These are phyloP conservation scores for Cataglyphis hispanica DNA, from an alignment of 1,140 invertebrate genomes.

Conservation along the genomic window DNA sequence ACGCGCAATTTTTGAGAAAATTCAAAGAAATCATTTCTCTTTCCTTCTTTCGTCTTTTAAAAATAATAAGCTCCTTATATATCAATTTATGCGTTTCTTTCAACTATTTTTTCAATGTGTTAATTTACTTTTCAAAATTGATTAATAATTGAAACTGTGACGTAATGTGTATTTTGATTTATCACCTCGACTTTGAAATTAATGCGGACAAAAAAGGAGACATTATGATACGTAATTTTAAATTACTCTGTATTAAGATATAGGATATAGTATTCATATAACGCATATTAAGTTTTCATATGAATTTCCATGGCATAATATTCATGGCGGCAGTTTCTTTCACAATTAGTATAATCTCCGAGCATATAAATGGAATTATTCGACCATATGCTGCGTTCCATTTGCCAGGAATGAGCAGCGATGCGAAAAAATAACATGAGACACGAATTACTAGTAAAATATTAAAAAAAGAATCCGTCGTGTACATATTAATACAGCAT, in stretches of 20 bases:
- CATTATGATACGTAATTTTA: slow-evolving; percentile 15
- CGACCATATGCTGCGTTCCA: slow-evolving; percentile 27
- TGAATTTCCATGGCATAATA: slow-evolving; percentile 59
- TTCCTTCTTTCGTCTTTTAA: not conserved
- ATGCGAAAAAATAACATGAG: slow-evolving; percentile 62
- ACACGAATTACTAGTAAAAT: slow-evolving; percentile 26
- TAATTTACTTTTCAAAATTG: not conserved
- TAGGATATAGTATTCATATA: not conserved
- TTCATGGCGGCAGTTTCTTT: slow-evolving; percentile 52
- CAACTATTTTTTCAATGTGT: not conserved
- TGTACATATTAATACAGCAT: not conserved
- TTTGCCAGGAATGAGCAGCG: slow-evolving; percentile 57
- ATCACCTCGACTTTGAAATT: not conserved
- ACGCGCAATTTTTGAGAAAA: not conserved
- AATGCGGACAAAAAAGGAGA: not conserved
- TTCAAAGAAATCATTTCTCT: not conserved
- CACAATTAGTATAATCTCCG: slow-evolving; percentile 45
- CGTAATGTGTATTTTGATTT: not conserved
- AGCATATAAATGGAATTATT: slow-evolving; percentile 51
- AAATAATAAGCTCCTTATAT: not conserved
- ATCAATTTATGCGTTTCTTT: not conserved
- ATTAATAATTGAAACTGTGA: not conserved
- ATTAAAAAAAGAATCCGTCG: slow-evolving; percentile 44
- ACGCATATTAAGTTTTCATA: slow-evolving; percentile 27
- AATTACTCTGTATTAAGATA: slow-evolving; percentile 40